Percentiles rank a stretch among this genome's conserved stretches.
These are phyloP conservation scores for Recurvirostra avosetta DNA, from an alignment of 2,113 vertebrate genomes.

Conservation along the genomic window DNA sequence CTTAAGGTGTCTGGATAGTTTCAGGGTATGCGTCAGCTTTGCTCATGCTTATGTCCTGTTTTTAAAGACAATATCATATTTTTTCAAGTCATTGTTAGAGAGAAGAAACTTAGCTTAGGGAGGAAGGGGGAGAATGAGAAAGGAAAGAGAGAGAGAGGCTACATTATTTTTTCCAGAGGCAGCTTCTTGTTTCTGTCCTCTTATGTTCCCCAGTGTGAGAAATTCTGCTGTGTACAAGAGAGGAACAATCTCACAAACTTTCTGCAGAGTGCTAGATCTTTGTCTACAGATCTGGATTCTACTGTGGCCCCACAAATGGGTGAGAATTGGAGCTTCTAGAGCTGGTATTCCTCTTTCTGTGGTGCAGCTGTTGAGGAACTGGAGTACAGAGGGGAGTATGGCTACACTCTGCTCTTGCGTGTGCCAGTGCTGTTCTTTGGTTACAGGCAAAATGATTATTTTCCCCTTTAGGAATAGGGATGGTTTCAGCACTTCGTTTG, in stretches of 20 bases:
- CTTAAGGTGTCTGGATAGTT: background rate
- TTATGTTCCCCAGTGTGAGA: background rate
- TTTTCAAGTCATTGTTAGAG: background rate
- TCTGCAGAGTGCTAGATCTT: background rate
- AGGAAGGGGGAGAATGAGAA: background rate
- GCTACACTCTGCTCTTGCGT: background rate
- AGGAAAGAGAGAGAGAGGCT: background rate
- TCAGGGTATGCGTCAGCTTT: background rate
- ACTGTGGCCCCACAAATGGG: background rate
- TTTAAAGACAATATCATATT: background rate
- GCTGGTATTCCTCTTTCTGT: background rate
- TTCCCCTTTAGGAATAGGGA: background rate
- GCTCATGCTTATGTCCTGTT: background rate
- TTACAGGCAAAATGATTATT: background rate
- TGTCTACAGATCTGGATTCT: background rate
- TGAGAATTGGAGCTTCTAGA: background rate
- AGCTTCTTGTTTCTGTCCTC: background rate
- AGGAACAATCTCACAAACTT: background rate
- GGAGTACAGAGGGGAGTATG: background rate
- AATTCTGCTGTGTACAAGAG: background rate
- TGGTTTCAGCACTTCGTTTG: background rate
- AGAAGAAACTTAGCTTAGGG: background rate
- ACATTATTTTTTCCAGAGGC: background rate
- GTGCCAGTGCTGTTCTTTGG: background rate
- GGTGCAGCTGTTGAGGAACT: background rate